phyloP scores from a whole-genome alignment of 2,888 invertebrate species.

The Torymus tubicola region DNA sequence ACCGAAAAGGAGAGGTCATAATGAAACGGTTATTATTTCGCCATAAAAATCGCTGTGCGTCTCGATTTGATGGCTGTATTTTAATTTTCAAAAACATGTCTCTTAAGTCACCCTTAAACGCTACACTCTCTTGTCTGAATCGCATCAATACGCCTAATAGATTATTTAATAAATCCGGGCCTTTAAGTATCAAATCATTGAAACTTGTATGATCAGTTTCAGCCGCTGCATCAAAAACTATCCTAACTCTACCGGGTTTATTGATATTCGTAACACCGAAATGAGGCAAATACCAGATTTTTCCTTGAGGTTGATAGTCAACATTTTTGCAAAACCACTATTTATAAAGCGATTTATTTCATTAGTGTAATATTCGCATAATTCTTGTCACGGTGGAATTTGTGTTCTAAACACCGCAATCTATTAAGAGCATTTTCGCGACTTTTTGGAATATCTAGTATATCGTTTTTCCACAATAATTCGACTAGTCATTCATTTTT shows the following conservation, averaged over 20 bases:
- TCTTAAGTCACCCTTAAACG: background rate
- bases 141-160: background rate
- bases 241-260: background rate
- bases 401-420: too few relatives aligned
- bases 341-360: too few relatives aligned
- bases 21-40: background rate
- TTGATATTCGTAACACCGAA: constrained; percentile 1
- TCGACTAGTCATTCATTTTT: too few relatives aligned
- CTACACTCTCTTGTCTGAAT: background rate
- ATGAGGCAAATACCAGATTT: background rate
- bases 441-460: too few relatives aligned
- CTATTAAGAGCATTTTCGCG: too few relatives aligned
- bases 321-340: too few relatives aligned
- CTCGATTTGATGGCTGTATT: background rate
- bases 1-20: background rate
- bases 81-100: constrained; percentile 13
- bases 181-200: background rate
- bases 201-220: background rate
- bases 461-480: too few relatives aligned
- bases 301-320: too few relatives aligned
- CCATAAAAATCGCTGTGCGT: background rate
- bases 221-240: constrained; percentile 3
- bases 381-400: too few relatives aligned
- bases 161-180: background rate
- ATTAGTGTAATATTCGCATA: too few relatives aligned